Conservation (phyloP, 1,140 invertebrate genomes). For the Trinorchestia longiramus region DNA sequence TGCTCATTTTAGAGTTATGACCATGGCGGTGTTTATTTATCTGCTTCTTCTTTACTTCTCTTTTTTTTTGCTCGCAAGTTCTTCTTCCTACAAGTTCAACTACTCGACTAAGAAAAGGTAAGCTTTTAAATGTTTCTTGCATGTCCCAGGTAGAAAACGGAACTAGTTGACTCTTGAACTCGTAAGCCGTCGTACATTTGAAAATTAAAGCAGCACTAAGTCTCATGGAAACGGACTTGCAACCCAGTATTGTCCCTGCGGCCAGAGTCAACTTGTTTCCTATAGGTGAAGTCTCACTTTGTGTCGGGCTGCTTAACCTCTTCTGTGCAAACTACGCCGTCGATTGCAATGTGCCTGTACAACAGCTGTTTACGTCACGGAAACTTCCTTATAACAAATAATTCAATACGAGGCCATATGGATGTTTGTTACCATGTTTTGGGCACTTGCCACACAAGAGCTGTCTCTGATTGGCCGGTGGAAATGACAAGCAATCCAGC, state of each 20-base stretch:
- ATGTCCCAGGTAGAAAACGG: not conserved
- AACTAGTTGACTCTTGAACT: not conserved
- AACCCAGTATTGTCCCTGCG: not conserved
- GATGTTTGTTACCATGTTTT: too few relatives aligned
- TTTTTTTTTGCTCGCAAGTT: constrained; percentile 51
- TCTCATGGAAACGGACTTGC: not conserved
- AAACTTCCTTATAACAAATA: too few relatives aligned
- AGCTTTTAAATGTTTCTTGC: not conserved
- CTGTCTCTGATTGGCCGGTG: too few relatives aligned
- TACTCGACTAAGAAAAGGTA: constrained; percentile 39
- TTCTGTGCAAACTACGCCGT: not conserved
- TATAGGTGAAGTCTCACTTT: not conserved
- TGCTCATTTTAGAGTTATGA: constrained; percentile 14
- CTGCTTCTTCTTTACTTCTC: constrained; percentile 56
- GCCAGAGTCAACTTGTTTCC: not conserved
- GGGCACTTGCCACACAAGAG: too few relatives aligned
- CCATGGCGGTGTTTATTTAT: constrained; percentile 17
- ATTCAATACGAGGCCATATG: too few relatives aligned
- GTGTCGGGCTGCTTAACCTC: not conserved
- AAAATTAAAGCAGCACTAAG: not conserved
- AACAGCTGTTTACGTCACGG: too few relatives aligned
- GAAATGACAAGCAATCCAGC: too few relatives aligned
- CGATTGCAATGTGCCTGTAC: not conserved
- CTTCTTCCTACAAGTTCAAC: constrained; percentile 40
- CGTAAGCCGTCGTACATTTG: not conserved